These are phyloP conservation scores for Oryzias sinensis DNA, from an alignment of 2,797 vertebrate genomes.

Conservation along the genomic window DNA sequence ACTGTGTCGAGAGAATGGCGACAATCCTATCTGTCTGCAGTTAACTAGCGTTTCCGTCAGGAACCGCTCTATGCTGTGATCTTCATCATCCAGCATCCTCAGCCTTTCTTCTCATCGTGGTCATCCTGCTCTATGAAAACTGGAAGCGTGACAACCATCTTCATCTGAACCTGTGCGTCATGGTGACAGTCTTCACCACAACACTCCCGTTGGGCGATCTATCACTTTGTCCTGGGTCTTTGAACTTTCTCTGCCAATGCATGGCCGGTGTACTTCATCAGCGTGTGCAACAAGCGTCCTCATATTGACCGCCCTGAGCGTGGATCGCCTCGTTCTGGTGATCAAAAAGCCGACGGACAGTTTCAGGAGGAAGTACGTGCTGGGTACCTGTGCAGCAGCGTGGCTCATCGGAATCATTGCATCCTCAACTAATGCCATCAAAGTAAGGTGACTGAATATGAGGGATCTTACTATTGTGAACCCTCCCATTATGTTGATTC, in stretches of 20 bases:
- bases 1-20: background rate
- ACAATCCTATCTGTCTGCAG: background rate
- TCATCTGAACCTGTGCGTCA: conserved; percentile 75
- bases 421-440: conserved; percentile 42
- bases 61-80: conserved; percentile 39
- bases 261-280: conserved; percentile 39
- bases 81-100: conserved; percentile 59
- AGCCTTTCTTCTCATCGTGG: conserved; percentile 52
- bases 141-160: conserved; percentile 67
- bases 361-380: conserved; percentile 35
- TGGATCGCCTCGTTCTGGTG: conserved; percentile 69
- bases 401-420: conserved; percentile 64
- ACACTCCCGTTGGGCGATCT: conserved; percentile 66
- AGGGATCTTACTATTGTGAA: conserved; percentile 11
- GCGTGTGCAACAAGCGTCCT: conserved; percentile 70
- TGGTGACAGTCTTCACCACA: conserved; percentile 63
- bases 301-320: conserved; percentile 71
- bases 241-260: conserved; percentile 61
- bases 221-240: conserved; percentile 71
- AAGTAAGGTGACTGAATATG: background rate
- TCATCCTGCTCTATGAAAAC: conserved; percentile 48
- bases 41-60: conserved; percentile 2
- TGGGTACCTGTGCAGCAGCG: conserved; percentile 42
- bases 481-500: accelerated
- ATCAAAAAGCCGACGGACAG: conserved; percentile 35